Percentiles rank a stretch among this genome's conserved stretches.
Conservation (phyloP, 2,113 vertebrate species). For the Saccopteryx bilineata region DNA sequence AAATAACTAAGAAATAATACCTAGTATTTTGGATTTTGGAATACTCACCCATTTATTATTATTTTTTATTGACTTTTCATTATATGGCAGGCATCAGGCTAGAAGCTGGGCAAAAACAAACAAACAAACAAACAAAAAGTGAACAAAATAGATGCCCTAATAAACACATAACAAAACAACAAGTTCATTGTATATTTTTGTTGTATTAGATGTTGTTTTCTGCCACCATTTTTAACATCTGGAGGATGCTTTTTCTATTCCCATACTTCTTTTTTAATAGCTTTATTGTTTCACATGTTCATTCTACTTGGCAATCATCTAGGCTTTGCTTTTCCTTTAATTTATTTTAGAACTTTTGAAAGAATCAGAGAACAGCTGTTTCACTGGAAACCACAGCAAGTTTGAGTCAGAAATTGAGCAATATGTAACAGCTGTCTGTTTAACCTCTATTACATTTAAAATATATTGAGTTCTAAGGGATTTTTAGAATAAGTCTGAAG, state of each 20-base stretch:
- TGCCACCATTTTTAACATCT: rapidly evolving
- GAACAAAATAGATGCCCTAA: background rate
- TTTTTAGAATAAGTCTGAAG: background rate
- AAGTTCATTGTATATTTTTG: background rate
- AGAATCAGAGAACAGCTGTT: conserved; percentile 38
- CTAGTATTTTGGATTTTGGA: background rate
- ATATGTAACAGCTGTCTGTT: conserved; percentile 40
- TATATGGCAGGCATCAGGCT: background rate
- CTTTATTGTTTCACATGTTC: conserved; percentile 8
- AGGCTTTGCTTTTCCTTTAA: background rate
- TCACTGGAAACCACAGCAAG: background rate
- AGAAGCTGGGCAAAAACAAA: background rate
- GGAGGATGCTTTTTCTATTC: background rate
- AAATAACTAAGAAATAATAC: background rate
- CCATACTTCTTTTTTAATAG: background rate
- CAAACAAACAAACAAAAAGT: background rate
- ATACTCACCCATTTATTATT: background rate
- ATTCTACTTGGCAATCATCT: background rate
- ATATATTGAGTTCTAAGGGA: background rate
- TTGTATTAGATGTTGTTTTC: background rate
- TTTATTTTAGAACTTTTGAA: conserved; percentile 49
- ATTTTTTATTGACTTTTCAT: background rate
- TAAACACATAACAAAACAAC: background rate
- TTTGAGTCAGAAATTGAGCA: background rate
- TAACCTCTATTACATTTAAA: conserved; percentile 32